Evolutionary conservation across 2,797 vertebrate species (phyloP), one percentile per base, ranked within the genome.

Genomic region (Gymnothorax javanicus): DNA sequence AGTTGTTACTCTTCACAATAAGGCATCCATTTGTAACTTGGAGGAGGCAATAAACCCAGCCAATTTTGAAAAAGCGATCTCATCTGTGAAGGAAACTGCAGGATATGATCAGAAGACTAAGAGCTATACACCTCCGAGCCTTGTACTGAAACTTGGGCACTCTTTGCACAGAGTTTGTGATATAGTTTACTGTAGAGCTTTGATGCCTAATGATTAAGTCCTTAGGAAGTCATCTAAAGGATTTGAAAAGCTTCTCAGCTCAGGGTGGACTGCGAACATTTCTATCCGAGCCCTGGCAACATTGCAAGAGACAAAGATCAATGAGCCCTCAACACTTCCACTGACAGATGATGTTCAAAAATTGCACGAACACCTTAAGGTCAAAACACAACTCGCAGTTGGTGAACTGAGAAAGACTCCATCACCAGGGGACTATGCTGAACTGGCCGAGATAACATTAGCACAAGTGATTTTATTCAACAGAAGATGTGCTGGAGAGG

Each of bases 31-130:
- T 86, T 8, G 88, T 0, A 90, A 13, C 0, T 4, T 91, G 11
- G 88, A 91, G 23, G 89, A 91, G 59, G 88, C 90, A 54, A 77
- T 90, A 0, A 91, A 15, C 85, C 90, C 90, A 25, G 43, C 71
- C 20, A 87, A 93, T 85, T 90, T 91, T 9, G 17, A 87, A 2
- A 15, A 82, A 1, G 86, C 90, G 25, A 77, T 91, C n/a, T 11
- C 88, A 79, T 88, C 85, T 4, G 88, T 93, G 3, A 90, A 91
- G n/a, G 83, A 89, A 15, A 90, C 88, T 0, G 86, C 87, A 2
- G 89, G 89, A 0, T 90, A 81, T 87, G 84, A 93, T 59, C 77
- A 89, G 52, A 71, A 89, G 27, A 87, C 64, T 8, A 17, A 89
- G 71, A n/a, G 2, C 33, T 90, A 83, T 33, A 25, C 43, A 75